Percentiles rank a stretch among this genome's conserved stretches.
phyloP scores from a whole-genome alignment of 1,140 invertebrate genomes.

The Bombus superbus region DNA sequence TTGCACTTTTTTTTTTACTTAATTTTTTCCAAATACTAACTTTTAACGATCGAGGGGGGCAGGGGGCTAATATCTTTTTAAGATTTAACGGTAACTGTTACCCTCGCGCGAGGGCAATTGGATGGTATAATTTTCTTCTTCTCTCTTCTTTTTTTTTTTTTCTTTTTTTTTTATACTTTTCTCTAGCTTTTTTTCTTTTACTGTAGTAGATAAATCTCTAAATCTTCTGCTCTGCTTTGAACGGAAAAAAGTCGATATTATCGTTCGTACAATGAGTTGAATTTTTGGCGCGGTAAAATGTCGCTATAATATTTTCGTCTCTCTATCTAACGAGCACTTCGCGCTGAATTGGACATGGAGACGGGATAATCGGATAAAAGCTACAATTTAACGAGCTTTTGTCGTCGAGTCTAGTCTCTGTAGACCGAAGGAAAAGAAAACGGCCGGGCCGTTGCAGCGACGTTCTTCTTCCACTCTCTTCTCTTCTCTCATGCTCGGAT shows the following conservation, averaged over 20 bases:
- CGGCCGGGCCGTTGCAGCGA: conserved; percentile 32
- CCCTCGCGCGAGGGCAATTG: conserved; percentile 28
- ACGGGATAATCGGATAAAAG: conserved; percentile 39
- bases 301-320: conserved; percentile 17
- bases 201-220: conserved; percentile 43
- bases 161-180: neutral
- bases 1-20: conserved; percentile 8
- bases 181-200: neutral
- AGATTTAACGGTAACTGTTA: conserved; percentile 43
- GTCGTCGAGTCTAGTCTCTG: conserved; percentile 1
- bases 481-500: conserved; percentile 54
- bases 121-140: conserved; percentile 35
- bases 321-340: conserved; percentile 13
- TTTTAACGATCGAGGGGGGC: conserved; percentile 25
- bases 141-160: neutral
- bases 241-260: conserved; percentile 22
- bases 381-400: conserved; percentile 37
- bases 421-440: conserved; percentile 6
- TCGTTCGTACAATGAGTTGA: conserved; percentile 1
- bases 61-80: conserved; percentile 30
- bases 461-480: conserved; percentile 39
- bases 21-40: conserved; percentile 41
- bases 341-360: conserved; percentile 12
- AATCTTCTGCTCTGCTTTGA: conserved; percentile 15
- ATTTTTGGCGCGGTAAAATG: conserved; percentile 10